Evolutionary conservation across 2,797 vertebrate genomes (phyloP).

Genomic region (Chiroxiphia lanceolata): DNA sequence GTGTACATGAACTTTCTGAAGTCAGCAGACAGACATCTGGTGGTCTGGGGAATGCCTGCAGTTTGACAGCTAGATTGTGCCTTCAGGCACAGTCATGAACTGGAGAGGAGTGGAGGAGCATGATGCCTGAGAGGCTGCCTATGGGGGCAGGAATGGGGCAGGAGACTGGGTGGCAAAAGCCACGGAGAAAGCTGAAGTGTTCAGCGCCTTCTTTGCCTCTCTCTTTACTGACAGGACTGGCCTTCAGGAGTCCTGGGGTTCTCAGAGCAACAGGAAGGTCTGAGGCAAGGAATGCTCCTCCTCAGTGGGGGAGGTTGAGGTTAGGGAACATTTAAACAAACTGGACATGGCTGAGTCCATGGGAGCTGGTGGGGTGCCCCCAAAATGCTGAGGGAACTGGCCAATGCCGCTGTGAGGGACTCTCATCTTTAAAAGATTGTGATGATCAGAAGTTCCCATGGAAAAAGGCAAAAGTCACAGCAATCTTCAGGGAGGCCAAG

Average conservation of each 20-base stretch:
- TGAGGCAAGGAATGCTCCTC: not conserved
- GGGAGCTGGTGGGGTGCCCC: not conserved
- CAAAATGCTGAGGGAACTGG: not conserved
- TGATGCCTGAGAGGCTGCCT: not conserved
- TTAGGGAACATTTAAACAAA: not conserved
- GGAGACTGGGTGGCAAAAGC: not conserved
- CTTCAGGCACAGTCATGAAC: slow-evolving; percentile 56
- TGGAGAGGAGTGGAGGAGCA: not conserved
- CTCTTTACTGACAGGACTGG: not conserved
- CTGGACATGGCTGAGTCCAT: not conserved
- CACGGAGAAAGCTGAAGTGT: not conserved
- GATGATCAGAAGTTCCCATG: not conserved
- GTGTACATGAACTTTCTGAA: slow-evolving; percentile 20
- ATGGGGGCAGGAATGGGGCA: not conserved
- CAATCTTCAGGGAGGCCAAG: not conserved
- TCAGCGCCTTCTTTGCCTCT: not conserved
- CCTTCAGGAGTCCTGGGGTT: not conserved
- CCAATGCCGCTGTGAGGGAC: not conserved
- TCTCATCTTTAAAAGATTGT: not conserved
- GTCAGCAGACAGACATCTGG: slow-evolving; percentile 16
- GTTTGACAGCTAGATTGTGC: slow-evolving; percentile 54
- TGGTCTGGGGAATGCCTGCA: slow-evolving; percentile 46
- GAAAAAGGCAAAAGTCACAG: not conserved
- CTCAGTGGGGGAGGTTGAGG: not conserved
- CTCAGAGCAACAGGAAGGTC: not conserved